phyloP scores from a whole-genome alignment of 2,113 vertebrate genomes.

The Reinhardtius hippoglossoides region DNA sequence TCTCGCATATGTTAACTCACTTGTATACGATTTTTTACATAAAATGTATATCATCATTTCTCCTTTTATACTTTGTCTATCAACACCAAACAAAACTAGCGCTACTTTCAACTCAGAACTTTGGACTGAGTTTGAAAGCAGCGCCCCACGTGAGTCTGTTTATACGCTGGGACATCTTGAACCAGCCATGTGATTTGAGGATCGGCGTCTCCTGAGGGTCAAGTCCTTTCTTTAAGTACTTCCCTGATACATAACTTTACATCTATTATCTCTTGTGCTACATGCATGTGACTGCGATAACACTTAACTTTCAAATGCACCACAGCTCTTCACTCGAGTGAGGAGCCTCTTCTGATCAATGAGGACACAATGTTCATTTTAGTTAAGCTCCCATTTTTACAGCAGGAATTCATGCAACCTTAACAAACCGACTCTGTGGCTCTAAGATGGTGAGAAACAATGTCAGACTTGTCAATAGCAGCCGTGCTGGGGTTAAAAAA shows the following conservation, averaged over 20 bases:
- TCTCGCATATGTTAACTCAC: too few species aligned
- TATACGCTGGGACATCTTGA: too few species aligned
- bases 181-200: too few species aligned
- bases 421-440: not conserved
- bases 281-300: not conserved
- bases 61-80: too few species aligned
- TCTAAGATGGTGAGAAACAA: not conserved
- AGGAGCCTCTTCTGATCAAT: not conserved
- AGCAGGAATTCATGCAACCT: not conserved
- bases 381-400: not conserved
- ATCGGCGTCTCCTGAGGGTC: too few species aligned
- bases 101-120: too few species aligned
- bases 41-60: too few species aligned
- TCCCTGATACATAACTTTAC: not conserved
- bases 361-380: too few species aligned
- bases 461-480: slow-evolving; percentile 16
- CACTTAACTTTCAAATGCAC: not conserved
- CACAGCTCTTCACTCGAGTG: not conserved
- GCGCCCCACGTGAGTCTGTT: too few species aligned
- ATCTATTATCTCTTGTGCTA: not conserved
- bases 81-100: too few species aligned
- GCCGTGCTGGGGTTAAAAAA: slow-evolving; percentile 12
- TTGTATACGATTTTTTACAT: too few species aligned
- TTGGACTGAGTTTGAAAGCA: too few species aligned
- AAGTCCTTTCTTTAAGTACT: not conserved